These are phyloP conservation scores for Eurytoma adleriae DNA, from an alignment of 2,888 invertebrate species.

Conservation along the genomic window DNA sequence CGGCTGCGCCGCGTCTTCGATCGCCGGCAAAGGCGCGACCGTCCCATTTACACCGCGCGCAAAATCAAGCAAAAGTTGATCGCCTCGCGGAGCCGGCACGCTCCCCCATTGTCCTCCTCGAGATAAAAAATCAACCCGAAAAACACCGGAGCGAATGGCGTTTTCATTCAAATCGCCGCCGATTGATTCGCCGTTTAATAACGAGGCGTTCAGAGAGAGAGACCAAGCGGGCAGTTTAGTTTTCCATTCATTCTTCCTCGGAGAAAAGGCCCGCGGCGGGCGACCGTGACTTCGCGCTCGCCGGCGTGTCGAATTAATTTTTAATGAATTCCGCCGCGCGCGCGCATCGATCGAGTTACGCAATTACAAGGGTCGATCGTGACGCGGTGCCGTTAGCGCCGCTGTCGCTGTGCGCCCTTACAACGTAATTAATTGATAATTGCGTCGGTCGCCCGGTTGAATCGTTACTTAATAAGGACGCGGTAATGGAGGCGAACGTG, in stretches of 20 bases:
- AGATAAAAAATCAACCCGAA: too few species aligned
- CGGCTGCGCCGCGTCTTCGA: not conserved
- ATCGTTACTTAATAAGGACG: conserved; percentile 24
- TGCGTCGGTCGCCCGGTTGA: not conserved
- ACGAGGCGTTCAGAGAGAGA: too few species aligned
- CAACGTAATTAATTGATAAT: not conserved
- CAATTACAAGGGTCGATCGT: conserved; percentile 13
- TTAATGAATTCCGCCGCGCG: not conserved
- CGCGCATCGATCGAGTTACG: conserved; percentile 17
- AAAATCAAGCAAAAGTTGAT: too few species aligned
- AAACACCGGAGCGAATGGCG: too few species aligned
- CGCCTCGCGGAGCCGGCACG: too few species aligned
- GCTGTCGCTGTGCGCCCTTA: not conserved
- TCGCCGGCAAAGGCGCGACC: not conserved
- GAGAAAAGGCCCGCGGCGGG: not conserved
- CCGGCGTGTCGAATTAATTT: conserved; percentile 10
- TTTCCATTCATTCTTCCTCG: too few species aligned
- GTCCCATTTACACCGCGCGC: too few species aligned
- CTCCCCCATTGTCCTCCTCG: too few species aligned
- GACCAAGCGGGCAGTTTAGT: too few species aligned
- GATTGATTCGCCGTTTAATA: too few species aligned
- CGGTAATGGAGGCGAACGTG: not conserved
- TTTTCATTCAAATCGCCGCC: too few species aligned
- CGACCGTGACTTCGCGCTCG: conserved; percentile 4
- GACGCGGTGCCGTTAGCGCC: conserved; percentile 6